Percentiles rank a stretch among this genome's conserved stretches.
phyloP scores from a whole-genome alignment of 2,113 vertebrate species.

The Lophotis ruficrista region DNA sequence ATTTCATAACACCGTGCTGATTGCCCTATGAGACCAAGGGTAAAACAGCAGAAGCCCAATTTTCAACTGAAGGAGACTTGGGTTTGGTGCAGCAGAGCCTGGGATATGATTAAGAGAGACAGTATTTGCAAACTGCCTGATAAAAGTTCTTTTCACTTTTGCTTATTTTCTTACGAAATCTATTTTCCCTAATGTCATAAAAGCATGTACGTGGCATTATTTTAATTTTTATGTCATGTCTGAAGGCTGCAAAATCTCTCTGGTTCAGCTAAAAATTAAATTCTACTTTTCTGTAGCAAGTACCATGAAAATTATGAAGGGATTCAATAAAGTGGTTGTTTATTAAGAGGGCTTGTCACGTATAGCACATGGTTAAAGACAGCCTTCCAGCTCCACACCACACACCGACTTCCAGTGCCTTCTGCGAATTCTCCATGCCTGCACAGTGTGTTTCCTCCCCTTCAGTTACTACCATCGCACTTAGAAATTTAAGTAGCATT shows the following conservation, averaged over 20 bases:
- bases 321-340: not conserved
- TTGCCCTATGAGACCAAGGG: not conserved
- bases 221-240: not conserved
- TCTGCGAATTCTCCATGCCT: not conserved
- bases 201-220: not conserved
- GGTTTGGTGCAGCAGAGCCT: not conserved
- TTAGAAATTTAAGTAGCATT: not conserved
- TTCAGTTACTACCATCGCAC: not conserved
- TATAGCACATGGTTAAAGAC: fast-evolving
- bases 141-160: not conserved
- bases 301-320: not conserved
- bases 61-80: not conserved
- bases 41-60: not conserved
- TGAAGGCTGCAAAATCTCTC: not conserved
- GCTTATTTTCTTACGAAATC: not conserved
- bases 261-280: not conserved
- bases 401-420: not conserved
- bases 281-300: not conserved
- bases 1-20: not conserved
- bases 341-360: not conserved
- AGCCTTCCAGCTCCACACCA: not conserved
- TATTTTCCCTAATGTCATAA: not conserved
- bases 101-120: not conserved
- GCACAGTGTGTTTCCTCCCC: not conserved
- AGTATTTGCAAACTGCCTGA: not conserved